Evolutionary conservation across 1,140 invertebrate species (phyloP).

Genomic region (Orius insidiosus): DNA sequence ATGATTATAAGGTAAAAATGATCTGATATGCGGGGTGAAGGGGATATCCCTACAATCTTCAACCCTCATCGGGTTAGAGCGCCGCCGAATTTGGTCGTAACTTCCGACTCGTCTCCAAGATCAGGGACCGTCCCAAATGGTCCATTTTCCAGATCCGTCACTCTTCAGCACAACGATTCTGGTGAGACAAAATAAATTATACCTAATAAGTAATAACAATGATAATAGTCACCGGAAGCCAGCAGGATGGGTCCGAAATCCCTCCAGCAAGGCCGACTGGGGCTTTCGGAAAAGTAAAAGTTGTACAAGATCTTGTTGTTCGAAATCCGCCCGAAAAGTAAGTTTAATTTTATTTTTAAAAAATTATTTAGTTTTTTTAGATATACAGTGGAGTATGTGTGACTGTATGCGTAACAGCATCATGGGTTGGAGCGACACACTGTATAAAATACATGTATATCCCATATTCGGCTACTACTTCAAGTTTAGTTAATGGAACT

Average conservation of each 20-base stretch:
- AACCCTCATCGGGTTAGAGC: constrained; percentile 51
- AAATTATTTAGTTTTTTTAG: constrained; percentile 31
- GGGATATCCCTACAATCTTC: constrained; percentile 56
- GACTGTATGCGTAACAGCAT: constrained; percentile 60
- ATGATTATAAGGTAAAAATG: constrained; percentile 18
- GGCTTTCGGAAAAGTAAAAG: constrained; percentile 26
- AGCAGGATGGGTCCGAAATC: constrained; percentile 33
- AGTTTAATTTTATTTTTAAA: constrained; percentile 7
- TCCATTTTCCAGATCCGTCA: constrained; percentile 28
- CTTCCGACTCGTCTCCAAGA: constrained; percentile 23
- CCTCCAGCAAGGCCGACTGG: constrained; percentile 21
- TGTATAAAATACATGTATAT: constrained; percentile 73
- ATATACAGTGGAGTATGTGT: constrained; percentile 76
- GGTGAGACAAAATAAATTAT: constrained; percentile 16
- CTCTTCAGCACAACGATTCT: constrained; percentile 35
- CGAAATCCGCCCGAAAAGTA: constrained; percentile 49
- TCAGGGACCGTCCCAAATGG: constrained; percentile 32
- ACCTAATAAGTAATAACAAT: neutral
- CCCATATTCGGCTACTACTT: constrained; percentile 19
- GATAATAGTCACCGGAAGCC: constrained; percentile 29
- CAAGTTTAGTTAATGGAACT: neutral
- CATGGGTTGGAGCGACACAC: constrained; percentile 80
- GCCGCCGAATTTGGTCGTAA: constrained; percentile 37
- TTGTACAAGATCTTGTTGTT: constrained; percentile 47
- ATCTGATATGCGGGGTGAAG: constrained; percentile 25